Base-by-base conservation (phyloP, 2,888 invertebrate species). In the Calameuta filiformis region DNA sequence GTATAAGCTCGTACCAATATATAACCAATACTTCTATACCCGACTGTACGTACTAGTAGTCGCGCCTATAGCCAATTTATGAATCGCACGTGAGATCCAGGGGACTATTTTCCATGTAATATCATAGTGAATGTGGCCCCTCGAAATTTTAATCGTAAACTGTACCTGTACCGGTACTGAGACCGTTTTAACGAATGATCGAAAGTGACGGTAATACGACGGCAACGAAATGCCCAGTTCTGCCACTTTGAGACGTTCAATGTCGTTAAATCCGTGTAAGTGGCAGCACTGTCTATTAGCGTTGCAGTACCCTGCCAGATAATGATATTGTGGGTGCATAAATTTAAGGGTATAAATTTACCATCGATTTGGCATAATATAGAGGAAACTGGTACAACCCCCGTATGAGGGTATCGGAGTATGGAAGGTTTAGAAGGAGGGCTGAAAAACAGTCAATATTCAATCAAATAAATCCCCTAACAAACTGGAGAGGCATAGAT, bases 381-480 rank as follows among this genome's bases (percentile, higher is more conserved):
- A 56, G 15, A 23, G 23, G 9, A 56, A 23, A 56, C 56, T 23
- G 23, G 23, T 56, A 23, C 56, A 56, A 9, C 6, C 23, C 15
- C 9, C 56, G 9, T 56, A 56, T 23, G 56, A 56, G 56, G 56
- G 9, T 56, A 56, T 9, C 40, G 11, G 35, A 40, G 40, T 40
- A 40, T 40, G 23, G 23, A 15, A 2, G 9, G 56, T 56, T 9
- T 23, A 56, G 56, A 15, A 56, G 9, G 56, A 56, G 56, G 56
- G 56, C 56, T 56, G 23, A 56, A 23, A 56, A 56, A 23, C 56
- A 37, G 69, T 75, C 84, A 83, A 84, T 84, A 87, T 87, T 87
- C 87, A 86, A 87, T 87, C 85, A 87, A 87, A 86, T 84, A 86
- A 87, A 86, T 85, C 87, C 85, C 86, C 86, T 86, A 87, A 87